phyloP scores from a whole-genome alignment of 2,797 vertebrate genomes.

The Sebastes variabilis region DNA sequence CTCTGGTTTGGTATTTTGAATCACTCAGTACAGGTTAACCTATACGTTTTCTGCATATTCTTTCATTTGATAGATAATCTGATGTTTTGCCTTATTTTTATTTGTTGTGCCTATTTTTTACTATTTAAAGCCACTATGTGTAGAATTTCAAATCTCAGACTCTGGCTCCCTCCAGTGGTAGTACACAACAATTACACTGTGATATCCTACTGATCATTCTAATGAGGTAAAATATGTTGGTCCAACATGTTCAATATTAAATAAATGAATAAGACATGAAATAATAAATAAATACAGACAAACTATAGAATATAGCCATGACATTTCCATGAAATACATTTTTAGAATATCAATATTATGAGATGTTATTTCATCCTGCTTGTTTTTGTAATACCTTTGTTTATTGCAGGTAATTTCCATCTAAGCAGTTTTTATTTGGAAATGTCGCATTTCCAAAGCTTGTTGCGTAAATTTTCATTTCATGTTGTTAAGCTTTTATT shows the following conservation, averaged over 20 bases:
- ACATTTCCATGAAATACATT: not conserved
- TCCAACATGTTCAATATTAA: not conserved
- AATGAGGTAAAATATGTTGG: not conserved
- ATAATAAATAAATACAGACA: not conserved
- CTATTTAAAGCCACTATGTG: not conserved
- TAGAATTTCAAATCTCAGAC: not conserved
- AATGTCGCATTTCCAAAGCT: not conserved
- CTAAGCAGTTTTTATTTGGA: not conserved
- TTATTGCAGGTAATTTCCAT: not conserved
- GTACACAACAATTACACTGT: not conserved
- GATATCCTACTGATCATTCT: not conserved
- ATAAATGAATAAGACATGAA: not conserved
- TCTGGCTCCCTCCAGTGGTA: constrained; percentile 19
- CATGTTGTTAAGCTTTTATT: not conserved
- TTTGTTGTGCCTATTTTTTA: not conserved
- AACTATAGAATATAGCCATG: not conserved
- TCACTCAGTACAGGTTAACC: not conserved
- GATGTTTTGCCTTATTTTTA: not conserved
- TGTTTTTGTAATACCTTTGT: not conserved
- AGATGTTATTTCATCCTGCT: not conserved
- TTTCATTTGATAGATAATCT: not conserved
- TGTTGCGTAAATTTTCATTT: not conserved
- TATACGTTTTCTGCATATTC: too few species aligned
- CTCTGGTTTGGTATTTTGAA: not conserved
- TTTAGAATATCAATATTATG: not conserved